Conservation (phyloP, 2,888 invertebrate genomes). For the Tenthredo amoena region DNA sequence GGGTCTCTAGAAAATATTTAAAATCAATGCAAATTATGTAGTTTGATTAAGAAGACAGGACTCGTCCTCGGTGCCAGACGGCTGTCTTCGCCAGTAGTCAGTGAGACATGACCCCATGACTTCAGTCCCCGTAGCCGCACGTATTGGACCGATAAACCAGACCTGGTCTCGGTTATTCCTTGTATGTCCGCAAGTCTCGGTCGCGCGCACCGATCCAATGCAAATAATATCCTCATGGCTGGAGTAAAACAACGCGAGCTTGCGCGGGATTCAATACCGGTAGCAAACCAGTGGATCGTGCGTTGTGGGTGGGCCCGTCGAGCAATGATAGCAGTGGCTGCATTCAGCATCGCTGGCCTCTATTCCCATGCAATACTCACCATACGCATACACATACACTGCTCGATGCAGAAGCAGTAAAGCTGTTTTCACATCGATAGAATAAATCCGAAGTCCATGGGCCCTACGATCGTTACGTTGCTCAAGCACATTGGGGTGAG, state of each 20-base stretch:
- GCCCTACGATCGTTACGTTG: not conserved
- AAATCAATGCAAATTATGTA: slow-evolving; percentile 23
- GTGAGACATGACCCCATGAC: slow-evolving; percentile 44
- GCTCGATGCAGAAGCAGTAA: slow-evolving; percentile 49
- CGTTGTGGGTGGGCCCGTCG: slow-evolving; percentile 76
- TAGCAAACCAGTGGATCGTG: slow-evolving; percentile 74
- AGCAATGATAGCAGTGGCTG: slow-evolving; percentile 67
- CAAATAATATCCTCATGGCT: slow-evolving; percentile 76
- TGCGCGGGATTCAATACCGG: slow-evolving; percentile 77
- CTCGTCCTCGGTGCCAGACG: not conserved
- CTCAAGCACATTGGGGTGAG: not conserved
- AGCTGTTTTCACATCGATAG: slow-evolving; percentile 32
- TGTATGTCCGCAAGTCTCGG: slow-evolving; percentile 25
- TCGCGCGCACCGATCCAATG: slow-evolving; percentile 63
- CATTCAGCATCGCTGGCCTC: slow-evolving; percentile 66
- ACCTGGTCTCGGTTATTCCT: slow-evolving; percentile 36
- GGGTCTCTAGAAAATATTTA: not conserved
- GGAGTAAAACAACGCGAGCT: slow-evolving; percentile 72
- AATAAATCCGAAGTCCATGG: not conserved
- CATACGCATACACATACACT: slow-evolving; percentile 71
- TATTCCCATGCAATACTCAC: slow-evolving; percentile 72
- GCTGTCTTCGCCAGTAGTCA: slow-evolving; percentile 15
- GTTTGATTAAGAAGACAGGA: slow-evolving; percentile 24
- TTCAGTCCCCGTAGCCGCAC: slow-evolving; percentile 9
- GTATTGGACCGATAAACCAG: slow-evolving; percentile 36